Evolutionary conservation across 1,140 invertebrate species (phyloP).

Genomic region (Maniola jurtina): DNA sequence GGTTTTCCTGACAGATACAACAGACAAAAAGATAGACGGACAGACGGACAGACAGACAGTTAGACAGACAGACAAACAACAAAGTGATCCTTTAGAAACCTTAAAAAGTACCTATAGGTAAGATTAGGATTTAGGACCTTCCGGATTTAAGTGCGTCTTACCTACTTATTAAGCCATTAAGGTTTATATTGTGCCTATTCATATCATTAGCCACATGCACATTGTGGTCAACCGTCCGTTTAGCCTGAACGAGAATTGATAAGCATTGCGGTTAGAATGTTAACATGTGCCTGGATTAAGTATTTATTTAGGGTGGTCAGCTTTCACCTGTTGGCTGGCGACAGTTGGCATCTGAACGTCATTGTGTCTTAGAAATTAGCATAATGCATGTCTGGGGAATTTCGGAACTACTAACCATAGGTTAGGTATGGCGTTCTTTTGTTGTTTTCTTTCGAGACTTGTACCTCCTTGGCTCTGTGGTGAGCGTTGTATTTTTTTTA

Average conservation of each 20-base stretch:
- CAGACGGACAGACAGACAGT: no score
- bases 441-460: background rate
- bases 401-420: background rate
- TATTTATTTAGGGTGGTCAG: slow-evolving; percentile 19
- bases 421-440: background rate
- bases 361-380: slow-evolving; percentile 18
- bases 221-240: slow-evolving; percentile 1
- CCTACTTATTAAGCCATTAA: no score
- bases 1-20: no score
- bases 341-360: slow-evolving; percentile 6
- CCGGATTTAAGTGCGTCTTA: no score
- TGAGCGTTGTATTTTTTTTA: no score
- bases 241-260: slow-evolving; percentile 8
- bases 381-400: slow-evolving; percentile 1
- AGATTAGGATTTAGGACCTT: no score
- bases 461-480: no score
- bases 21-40: no score
- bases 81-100: no score
- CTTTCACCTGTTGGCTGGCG: slow-evolving; percentile 8
- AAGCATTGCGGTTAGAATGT: slow-evolving; percentile 13
- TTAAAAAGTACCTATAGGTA: no score
- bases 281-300: slow-evolving; percentile 13
- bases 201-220: slow-evolving; percentile 1
- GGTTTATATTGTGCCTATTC: background rate
- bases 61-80: no score